These are phyloP conservation scores for Cynaeus angustus DNA, from an alignment of 2,888 invertebrate species.

Conservation along the genomic window DNA sequence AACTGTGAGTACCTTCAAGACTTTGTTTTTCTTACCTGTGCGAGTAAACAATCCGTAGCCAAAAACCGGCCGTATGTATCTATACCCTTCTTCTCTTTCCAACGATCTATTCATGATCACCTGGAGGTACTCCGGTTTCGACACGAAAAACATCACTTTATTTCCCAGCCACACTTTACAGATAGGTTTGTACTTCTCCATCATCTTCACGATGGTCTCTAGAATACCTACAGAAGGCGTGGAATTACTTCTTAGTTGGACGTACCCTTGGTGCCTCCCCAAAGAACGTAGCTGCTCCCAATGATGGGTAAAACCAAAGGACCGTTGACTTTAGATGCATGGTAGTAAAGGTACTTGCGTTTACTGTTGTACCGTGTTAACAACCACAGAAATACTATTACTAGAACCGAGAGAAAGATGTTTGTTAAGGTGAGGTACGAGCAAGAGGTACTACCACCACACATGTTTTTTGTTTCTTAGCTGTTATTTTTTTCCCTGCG, in stretches of 20 bases:
- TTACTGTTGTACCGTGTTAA: neutral
- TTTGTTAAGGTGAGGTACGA: neutral
- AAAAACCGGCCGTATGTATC: conserved; percentile 13
- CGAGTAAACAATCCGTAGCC: conserved; percentile 16
- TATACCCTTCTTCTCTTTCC: conserved; percentile 17
- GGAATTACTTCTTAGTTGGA: neutral
- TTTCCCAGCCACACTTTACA: conserved; percentile 14
- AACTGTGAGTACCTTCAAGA: too few species aligned
- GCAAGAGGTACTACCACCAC: neutral
- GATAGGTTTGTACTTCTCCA: conserved; percentile 5
- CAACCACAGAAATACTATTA: neutral
- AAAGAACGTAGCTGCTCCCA: conserved; percentile 10
- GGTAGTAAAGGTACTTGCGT: neutral
- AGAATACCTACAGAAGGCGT: conserved; percentile 6
- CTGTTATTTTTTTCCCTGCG: too few species aligned
- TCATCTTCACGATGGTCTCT: neutral
- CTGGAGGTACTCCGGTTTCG: conserved; percentile 14
- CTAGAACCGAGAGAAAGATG: neutral
- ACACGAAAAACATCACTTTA: conserved; percentile 4
- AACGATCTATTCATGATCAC: conserved; percentile 4
- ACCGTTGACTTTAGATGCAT: conserved; percentile 15
- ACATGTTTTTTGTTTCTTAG: neutral
- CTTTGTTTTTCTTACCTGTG: conserved; percentile 5
- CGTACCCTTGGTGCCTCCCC: conserved; percentile 12
- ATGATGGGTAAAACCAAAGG: conserved; percentile 7